phyloP scores from a whole-genome alignment of 2,888 invertebrate genomes.

The Limulus polyphemus region DNA sequence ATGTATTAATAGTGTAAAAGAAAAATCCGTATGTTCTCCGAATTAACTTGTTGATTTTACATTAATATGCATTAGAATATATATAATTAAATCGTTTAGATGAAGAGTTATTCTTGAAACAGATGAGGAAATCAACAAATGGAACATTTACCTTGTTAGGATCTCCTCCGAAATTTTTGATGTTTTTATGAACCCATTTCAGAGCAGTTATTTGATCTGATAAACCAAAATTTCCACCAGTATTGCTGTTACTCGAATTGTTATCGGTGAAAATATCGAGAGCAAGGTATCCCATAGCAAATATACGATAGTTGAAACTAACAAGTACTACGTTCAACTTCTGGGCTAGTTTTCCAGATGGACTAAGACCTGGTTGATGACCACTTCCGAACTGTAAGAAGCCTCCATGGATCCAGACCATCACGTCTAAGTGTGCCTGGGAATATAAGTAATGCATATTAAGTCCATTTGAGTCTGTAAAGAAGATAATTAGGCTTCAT shows the following conservation, averaged over 20 bases:
- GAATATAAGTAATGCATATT: conserved; percentile 1
- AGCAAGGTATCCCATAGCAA: conserved; percentile 61
- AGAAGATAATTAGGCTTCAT: too few relatives aligned
- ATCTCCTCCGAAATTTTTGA: conserved; percentile 71
- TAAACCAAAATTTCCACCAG: conserved; percentile 74
- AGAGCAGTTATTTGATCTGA: conserved; percentile 64
- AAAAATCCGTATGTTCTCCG: too few relatives aligned
- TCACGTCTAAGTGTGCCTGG: conserved; percentile 29
- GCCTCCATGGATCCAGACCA: conserved; percentile 36
- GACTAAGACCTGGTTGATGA: conserved; percentile 41
- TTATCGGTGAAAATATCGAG: conserved; percentile 44
- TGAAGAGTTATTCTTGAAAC: too few relatives aligned
- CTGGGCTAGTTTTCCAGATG: conserved; percentile 60
- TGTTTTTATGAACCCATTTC: conserved; percentile 67
- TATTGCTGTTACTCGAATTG: conserved; percentile 42
- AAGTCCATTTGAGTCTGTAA: too few relatives aligned
- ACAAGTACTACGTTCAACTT: conserved; percentile 72
- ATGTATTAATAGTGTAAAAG: too few relatives aligned
- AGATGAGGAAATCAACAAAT: too few relatives aligned
- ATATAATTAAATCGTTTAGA: too few relatives aligned
- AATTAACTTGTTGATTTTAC: too few relatives aligned
- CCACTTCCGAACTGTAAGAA: conserved; percentile 25
- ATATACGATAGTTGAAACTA: conserved; percentile 66
- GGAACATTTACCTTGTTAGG: conserved; percentile 36
- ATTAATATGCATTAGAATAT: too few relatives aligned